Percentiles rank a stretch among this genome's conserved stretches.
phyloP scores from a whole-genome alignment of 2,888 invertebrate genomes.

The Cheilosia soror region DNA sequence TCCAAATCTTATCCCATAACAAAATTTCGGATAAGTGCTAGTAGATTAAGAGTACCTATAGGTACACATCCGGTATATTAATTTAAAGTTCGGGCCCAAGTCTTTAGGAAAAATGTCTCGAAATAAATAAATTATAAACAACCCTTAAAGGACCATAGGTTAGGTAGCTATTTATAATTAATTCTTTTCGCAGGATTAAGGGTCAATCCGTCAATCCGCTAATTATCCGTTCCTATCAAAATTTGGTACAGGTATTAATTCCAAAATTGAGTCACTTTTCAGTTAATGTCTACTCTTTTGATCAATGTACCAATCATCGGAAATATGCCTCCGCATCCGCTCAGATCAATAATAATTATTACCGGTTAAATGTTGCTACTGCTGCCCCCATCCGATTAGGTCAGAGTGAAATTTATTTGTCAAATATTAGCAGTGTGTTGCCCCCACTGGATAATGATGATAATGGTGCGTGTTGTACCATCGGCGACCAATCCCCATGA shows the following conservation, averaged over 20 bases:
- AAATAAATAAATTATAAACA: no score
- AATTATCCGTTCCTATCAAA: background rate
- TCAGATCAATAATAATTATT: constrained; percentile 61
- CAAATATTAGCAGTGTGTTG: constrained; percentile 24
- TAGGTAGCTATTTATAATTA: background rate
- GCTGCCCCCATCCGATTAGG: constrained; percentile 37
- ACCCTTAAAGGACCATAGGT: background rate
- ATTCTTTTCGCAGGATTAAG: background rate
- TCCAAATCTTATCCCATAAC: no score
- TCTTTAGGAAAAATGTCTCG: no score
- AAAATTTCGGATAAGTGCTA: no score
- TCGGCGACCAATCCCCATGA: background rate
- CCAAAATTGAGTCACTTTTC: background rate
- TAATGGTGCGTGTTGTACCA: constrained; percentile 12
- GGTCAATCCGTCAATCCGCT: background rate
- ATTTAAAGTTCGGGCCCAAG: no score
- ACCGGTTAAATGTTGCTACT: constrained; percentile 46
- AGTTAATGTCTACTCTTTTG: no score
- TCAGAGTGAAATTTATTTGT: constrained; percentile 30
- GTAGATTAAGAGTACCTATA: no score
- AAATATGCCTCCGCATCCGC: no score
- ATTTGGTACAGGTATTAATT: background rate
- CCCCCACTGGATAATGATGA: background rate
- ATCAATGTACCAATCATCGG: no score
- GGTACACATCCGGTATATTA: no score